Evolutionary conservation across 2,113 vertebrate species (phyloP).

Genomic region (Uropsilus gracilis): DNA sequence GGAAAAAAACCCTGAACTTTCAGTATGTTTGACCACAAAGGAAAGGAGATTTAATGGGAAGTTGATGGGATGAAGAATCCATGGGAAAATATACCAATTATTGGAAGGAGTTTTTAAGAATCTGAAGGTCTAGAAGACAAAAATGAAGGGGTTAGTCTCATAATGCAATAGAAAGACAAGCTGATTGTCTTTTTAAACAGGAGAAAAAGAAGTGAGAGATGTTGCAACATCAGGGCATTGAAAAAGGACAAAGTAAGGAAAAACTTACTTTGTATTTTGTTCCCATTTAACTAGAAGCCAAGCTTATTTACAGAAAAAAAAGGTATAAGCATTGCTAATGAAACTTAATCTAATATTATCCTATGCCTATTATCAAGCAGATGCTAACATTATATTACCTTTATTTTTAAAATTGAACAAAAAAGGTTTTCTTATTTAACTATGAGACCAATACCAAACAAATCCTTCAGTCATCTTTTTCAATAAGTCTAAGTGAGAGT

Average conservation of each 20-base stretch:
- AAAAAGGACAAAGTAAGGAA: background rate
- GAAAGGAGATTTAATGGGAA: background rate
- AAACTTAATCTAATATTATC: background rate
- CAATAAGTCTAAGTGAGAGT: background rate
- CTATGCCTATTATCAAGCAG: background rate
- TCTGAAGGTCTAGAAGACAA: background rate
- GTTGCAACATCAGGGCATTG: background rate
- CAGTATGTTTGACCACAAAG: background rate
- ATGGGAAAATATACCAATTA: background rate
- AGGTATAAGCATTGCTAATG: background rate
- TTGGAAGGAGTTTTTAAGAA: background rate
- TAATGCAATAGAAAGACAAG: background rate
- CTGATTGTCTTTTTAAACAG: background rate
- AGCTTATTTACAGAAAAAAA: background rate
- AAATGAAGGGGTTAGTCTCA: background rate
- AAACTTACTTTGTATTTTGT: background rate
- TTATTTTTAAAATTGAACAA: constrained; percentile 14
- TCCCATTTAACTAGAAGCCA: background rate
- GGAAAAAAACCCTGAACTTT: background rate
- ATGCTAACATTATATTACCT: background rate
- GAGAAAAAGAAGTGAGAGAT: background rate
- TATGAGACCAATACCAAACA: background rate
- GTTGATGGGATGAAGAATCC: background rate
- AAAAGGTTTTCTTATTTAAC: background rate
- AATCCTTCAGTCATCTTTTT: background rate